Percentiles rank a stretch among this genome's conserved stretches.
These are phyloP conservation scores for Urocynchramus pylzowi DNA, from an alignment of 2,113 vertebrate genomes.

Conservation along the genomic window DNA sequence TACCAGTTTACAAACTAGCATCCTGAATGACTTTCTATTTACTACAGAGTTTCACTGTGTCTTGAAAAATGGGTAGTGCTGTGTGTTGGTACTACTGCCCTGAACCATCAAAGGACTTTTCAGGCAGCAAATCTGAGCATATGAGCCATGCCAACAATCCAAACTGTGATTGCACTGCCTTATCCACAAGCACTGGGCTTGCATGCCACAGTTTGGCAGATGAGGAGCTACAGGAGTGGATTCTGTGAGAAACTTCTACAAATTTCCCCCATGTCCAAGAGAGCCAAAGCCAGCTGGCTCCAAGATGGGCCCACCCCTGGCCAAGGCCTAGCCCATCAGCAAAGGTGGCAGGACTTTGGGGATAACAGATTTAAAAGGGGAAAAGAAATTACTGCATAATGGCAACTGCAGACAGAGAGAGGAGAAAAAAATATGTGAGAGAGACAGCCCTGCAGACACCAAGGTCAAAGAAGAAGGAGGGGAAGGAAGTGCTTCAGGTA, in stretches of 20 bases:
- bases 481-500: neutral
- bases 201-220: neutral
- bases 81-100: neutral
- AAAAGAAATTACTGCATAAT: neutral
- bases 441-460: neutral
- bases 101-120: neutral
- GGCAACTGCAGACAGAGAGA: neutral
- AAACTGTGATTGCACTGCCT: rapidly evolving
- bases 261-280: neutral
- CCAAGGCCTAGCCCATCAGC: rapidly evolving
- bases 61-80: neutral
- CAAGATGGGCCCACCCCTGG: neutral
- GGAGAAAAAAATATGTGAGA: neutral
- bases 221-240: neutral
- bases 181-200: neutral
- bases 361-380: neutral
- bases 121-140: neutral
- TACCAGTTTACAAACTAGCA: neutral
- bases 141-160: neutral
- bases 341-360: no score
- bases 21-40: neutral
- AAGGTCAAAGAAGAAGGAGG: neutral
- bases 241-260: neutral
- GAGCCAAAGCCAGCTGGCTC: neutral
- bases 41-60: neutral